Evolutionary conservation across 2,888 invertebrate species (phyloP).

Genomic region (Pardosa pseudoannulata): DNA sequence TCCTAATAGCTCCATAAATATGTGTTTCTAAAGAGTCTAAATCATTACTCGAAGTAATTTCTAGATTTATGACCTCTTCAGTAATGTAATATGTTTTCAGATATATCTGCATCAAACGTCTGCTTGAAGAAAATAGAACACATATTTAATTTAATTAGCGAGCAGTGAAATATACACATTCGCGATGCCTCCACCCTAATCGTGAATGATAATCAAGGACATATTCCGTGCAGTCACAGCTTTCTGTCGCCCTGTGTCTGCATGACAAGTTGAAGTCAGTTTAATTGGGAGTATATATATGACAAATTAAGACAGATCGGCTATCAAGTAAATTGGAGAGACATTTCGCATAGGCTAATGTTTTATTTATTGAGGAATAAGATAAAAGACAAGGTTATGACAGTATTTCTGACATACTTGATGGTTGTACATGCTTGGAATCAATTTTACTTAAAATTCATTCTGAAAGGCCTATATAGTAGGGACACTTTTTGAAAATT

Average conservation of each 20-base stretch:
- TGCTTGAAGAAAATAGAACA: no score
- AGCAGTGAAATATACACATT: neutral
- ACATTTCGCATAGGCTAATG: neutral
- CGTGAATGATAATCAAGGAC: neutral
- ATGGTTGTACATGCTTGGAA: no score
- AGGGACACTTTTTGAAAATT: no score
- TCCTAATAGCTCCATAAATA: no score
- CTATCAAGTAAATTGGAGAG: neutral
- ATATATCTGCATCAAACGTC: no score
- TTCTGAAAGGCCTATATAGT: no score
- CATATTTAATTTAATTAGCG: neutral
- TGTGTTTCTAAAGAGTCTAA: no score
- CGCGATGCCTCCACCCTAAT: neutral
- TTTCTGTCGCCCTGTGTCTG: neutral
- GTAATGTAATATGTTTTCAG: no score
- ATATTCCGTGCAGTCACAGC: neutral
- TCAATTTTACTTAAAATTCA: no score
- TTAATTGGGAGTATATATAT: neutral
- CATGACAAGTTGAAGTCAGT: neutral
- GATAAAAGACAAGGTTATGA: neutral
- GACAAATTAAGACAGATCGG: constrained; percentile 15
- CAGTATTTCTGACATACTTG: no score
- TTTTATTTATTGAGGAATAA: neutral
- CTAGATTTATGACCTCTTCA: no score
- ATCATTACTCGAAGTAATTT: no score